These are phyloP conservation scores for Limnephilus lunatus DNA, from an alignment of 2,888 invertebrate species.

Conservation along the genomic window DNA sequence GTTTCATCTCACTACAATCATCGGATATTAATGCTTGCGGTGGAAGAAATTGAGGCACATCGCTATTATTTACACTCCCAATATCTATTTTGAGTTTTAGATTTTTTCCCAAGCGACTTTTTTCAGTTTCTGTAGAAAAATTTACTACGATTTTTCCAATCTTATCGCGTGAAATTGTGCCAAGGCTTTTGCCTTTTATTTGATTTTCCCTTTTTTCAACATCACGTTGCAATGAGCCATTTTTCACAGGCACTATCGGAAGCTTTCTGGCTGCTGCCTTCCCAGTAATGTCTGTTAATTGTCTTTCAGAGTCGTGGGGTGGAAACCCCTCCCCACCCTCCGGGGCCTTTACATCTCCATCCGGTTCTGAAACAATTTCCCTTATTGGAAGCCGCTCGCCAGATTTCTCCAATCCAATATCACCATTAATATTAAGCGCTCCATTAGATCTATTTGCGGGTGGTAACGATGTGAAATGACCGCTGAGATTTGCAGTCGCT, in stretches of 20 bases:
- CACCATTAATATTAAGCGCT: slow-evolving; percentile 40
- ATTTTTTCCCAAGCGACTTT: not conserved
- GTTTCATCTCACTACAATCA: slow-evolving; percentile 62
- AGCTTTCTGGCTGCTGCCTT: slow-evolving; percentile 58
- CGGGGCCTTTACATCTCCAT: slow-evolving; percentile 21
- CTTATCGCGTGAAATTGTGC: slow-evolving; percentile 5
- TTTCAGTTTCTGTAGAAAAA: not conserved
- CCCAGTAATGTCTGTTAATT: slow-evolving; percentile 64
- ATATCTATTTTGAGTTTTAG: not conserved
- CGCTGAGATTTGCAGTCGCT: slow-evolving; percentile 19
- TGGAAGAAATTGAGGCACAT: not conserved
- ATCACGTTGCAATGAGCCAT: slow-evolving; percentile 62
- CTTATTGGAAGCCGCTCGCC: slow-evolving; percentile 57
- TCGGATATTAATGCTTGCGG: slow-evolving; percentile 60
- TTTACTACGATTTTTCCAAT: slow-evolving; percentile 44
- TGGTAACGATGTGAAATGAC: slow-evolving; percentile 43
- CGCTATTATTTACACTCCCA: not conserved
- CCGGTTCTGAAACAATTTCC: slow-evolving; percentile 57
- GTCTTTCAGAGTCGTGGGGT: slow-evolving; percentile 57
- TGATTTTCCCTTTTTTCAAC: slow-evolving; percentile 45
- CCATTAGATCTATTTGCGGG: slow-evolving; percentile 49
- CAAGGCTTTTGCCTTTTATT: slow-evolving; percentile 34
- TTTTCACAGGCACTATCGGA: slow-evolving; percentile 60
- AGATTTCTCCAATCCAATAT: slow-evolving; percentile 49
- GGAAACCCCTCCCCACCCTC: slow-evolving; percentile 9